These are phyloP conservation scores for Lepus europaeus DNA, from an alignment of 2,113 vertebrate species.

Conservation along the genomic window DNA sequence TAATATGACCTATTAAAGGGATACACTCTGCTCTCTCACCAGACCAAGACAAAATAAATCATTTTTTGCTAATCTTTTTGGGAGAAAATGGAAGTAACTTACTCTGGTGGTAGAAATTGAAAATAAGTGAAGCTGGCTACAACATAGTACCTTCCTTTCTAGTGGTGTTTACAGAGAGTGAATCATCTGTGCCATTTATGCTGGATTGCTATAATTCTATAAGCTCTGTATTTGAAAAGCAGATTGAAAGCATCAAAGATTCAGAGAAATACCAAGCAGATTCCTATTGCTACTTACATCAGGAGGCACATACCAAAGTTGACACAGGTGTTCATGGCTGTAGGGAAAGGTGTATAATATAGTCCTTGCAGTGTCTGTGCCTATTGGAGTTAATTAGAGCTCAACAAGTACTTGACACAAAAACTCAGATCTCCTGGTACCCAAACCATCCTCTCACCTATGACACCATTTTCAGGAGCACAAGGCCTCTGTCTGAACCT, in stretches of 20 bases:
- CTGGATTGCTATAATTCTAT: background rate
- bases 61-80: constrained; percentile 70
- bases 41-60: constrained; percentile 69
- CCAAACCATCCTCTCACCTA: background rate
- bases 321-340: background rate
- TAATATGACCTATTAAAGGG: constrained; percentile 83
- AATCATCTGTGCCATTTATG: background rate
- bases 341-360: background rate
- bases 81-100: constrained; percentile 61
- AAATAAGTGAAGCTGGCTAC: constrained; percentile 30
- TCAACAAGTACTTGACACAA: background rate
- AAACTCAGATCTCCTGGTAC: background rate
- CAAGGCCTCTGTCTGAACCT: background rate
- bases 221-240: background rate
- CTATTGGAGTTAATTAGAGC: background rate
- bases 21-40: constrained; percentile 63
- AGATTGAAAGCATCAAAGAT: background rate
- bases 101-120: constrained; percentile 52
- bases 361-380: background rate
- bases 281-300: background rate
- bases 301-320: background rate
- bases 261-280: constrained; percentile 29
- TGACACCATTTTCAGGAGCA: background rate
- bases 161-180: background rate
- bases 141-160: background rate